Percentiles rank a stretch among this genome's conserved stretches.
phyloP scores from a whole-genome alignment of 2,888 invertebrate genomes.

The Lottia gigantea region DNA sequence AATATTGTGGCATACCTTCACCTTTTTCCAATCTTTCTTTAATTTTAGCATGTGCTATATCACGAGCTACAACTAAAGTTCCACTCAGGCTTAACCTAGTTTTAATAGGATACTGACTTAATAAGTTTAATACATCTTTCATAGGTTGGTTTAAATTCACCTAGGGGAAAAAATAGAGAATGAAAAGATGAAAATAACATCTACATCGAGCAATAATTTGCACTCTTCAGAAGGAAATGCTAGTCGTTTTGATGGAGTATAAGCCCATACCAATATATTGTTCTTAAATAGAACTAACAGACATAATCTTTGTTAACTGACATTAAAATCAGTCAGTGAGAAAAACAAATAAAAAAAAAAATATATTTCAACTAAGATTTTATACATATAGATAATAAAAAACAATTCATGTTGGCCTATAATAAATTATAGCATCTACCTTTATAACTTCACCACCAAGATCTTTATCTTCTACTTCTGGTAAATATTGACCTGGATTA shows the following conservation, averaged over 20 bases:
- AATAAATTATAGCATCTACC: constrained; percentile 36
- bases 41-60: constrained; percentile 68
- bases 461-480: constrained; percentile 60
- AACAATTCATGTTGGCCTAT: not conserved
- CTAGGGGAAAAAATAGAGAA: constrained; percentile 33
- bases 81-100: constrained; percentile 65
- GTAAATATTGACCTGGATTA: constrained; percentile 65
- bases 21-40: constrained; percentile 65
- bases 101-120: constrained; percentile 60
- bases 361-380: too few relatives aligned
- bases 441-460: constrained; percentile 63
- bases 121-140: constrained; percentile 53
- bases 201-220: too few relatives aligned
- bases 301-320: too few relatives aligned
- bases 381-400: too few relatives aligned
- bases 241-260: too few relatives aligned
- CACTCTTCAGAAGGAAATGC: too few relatives aligned
- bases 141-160: constrained; percentile 65
- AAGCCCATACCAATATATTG: too few relatives aligned
- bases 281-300: too few relatives aligned
- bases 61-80: constrained; percentile 67
- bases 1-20: constrained; percentile 65
- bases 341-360: too few relatives aligned
- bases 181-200: too few relatives aligned
- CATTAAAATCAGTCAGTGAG: too few relatives aligned